These are phyloP conservation scores for Nemotelus pantherinus DNA, from an alignment of 2,888 invertebrate genomes.

Conservation along the genomic window DNA sequence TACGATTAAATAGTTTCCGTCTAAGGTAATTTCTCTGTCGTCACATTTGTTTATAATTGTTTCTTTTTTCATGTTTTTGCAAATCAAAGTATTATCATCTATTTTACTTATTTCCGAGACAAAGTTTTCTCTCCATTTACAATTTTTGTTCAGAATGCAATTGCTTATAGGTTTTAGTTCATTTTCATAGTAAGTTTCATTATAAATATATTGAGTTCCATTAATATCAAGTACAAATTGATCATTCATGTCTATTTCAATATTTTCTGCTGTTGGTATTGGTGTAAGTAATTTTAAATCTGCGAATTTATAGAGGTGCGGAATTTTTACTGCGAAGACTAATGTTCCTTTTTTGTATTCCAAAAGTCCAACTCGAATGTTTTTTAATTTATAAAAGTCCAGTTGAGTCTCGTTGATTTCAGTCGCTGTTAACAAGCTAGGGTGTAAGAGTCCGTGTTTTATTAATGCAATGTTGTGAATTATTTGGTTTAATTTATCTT, in stretches of 20 bases:
- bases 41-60: background rate
- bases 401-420: conserved; percentile 33
- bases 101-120: conserved; percentile 27
- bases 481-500: conserved; percentile 38
- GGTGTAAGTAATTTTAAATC: conserved; percentile 28
- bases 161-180: conserved; percentile 14
- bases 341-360: conserved; percentile 6
- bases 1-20: conserved; percentile 13
- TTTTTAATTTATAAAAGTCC: conserved; percentile 33
- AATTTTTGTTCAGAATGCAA: background rate
- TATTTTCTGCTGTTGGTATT: background rate
- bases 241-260: background rate
- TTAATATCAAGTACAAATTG: conserved; percentile 34
- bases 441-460: conserved; percentile 41
- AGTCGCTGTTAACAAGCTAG: conserved; percentile 28
- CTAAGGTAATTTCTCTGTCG: conserved; percentile 1
- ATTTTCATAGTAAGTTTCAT: conserved; percentile 15
- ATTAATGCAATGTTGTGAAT: conserved; percentile 20
- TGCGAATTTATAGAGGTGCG: conserved; percentile 20
- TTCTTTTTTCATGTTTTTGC: conserved; percentile 31
- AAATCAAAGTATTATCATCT: conserved; percentile 14
- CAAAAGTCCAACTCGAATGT: background rate
- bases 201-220: conserved; percentile 1
- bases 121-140: conserved; percentile 15
- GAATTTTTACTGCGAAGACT: conserved; percentile 34